Evolutionary conservation across 35 echinoderm and acorn worm species (phyloP).

Genomic region (Heliocidaris tuberculata): DNA sequence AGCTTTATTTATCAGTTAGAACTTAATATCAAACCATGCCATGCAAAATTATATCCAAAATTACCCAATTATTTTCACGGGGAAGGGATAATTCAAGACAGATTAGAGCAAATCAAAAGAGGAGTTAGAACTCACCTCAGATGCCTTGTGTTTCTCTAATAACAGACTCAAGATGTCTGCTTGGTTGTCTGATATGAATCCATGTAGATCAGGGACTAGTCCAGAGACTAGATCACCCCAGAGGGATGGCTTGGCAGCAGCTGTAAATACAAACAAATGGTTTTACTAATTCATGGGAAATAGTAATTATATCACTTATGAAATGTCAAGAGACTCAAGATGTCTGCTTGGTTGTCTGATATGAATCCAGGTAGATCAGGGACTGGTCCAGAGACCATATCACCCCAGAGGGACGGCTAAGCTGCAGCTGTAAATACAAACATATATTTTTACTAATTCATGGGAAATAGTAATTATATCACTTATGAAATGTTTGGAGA

Average conservation of each 20-base stretch:
- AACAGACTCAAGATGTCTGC: slow-evolving; percentile 53
- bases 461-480: too few species aligned
- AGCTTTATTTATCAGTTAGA: neutral
- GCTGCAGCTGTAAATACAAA: neutral
- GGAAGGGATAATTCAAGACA: too few species aligned
- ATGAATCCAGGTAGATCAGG: slow-evolving; percentile 49
- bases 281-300: neutral
- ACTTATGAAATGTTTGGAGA: too few species aligned
- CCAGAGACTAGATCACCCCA: slow-evolving; percentile 53
- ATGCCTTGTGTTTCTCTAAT: slow-evolving; percentile 51
- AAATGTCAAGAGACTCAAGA: slow-evolving; percentile 26
- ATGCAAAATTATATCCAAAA: neutral
- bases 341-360: neutral
- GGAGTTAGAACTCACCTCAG: slow-evolving; percentile 43
- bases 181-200: slow-evolving; percentile 33
- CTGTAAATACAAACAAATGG: neutral
- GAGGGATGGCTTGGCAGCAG: slow-evolving; percentile 40
- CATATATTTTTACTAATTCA: too few species aligned
- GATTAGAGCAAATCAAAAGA: too few species aligned
- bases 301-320: neutral
- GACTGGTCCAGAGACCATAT: slow-evolving; percentile 20
- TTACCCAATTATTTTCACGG: too few species aligned
- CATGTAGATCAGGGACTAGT: slow-evolving; percentile 47
- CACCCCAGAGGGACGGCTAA: slow-evolving; percentile 43
- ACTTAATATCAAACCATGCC: neutral